A percentile compares a stretch with the other conserved stretches of the same genome.
Conservation (phyloP, 2,113 vertebrate genomes). For the Ranitomeya variabilis region DNA sequence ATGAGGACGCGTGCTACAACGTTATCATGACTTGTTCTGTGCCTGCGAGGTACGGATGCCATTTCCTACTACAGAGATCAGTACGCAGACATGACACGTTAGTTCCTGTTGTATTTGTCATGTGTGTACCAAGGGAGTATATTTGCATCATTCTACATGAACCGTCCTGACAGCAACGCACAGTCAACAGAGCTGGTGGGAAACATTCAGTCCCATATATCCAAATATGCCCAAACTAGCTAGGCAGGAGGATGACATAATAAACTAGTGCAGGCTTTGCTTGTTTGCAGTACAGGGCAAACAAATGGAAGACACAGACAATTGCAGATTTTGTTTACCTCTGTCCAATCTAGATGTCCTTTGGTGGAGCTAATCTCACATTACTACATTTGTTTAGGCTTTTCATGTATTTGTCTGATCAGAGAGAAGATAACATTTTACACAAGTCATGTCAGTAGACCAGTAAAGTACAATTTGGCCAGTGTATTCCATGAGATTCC, state of each 20-base stretch:
- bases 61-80: background rate
- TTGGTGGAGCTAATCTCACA: conserved; percentile 29
- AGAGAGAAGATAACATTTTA: conserved; percentile 38
- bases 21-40: background rate
- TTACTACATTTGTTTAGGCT: conserved; percentile 12
- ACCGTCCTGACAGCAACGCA: background rate
- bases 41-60: background rate
- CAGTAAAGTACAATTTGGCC: background rate
- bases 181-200: conserved; percentile 13
- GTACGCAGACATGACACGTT: background rate
- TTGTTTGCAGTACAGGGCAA: background rate
- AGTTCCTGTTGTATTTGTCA: background rate
- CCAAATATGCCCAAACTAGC: background rate
- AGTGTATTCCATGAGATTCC: too few relatives aligned
- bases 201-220: background rate
- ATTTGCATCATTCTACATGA: conserved; percentile 25
- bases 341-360: conserved; percentile 11
- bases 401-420: conserved; percentile 25
- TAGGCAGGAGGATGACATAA: background rate
- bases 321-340: background rate
- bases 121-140: conserved; percentile 31
- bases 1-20: background rate
- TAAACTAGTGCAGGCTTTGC: background rate
- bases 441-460: background rate
- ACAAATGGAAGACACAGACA: background rate